Evolutionary conservation across 2,888 invertebrate species (phyloP).

Genomic region (Bombylius discolor): DNA sequence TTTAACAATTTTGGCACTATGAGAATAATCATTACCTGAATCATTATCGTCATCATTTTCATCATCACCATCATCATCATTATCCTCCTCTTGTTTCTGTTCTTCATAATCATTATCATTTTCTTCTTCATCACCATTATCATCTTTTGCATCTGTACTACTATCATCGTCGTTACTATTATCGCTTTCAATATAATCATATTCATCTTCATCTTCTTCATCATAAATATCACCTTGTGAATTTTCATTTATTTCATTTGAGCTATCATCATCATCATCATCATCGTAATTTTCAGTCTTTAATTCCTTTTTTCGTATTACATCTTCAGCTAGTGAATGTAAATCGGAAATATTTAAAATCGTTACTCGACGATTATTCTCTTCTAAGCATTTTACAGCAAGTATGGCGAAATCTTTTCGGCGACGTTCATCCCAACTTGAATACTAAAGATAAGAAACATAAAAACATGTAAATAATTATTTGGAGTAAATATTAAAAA

Average conservation of each 20-base stretch:
- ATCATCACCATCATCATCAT: neutral
- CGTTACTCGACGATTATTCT: conserved; percentile 24
- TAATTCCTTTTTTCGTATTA: neutral
- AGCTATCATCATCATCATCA: conserved; percentile 16
- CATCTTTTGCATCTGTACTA: conserved; percentile 16
- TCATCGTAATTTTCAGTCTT: conserved; percentile 8
- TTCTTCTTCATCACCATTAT: conserved; percentile 3
- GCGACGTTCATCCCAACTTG: conserved; percentile 35
- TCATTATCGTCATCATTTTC: conserved; percentile 9
- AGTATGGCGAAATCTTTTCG: conserved; percentile 30
- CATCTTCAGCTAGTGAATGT: conserved; percentile 4
- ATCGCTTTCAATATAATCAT: conserved; percentile 6
- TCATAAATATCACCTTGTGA: neutral
- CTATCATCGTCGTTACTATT: conserved; percentile 17
- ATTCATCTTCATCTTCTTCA: conserved; percentile 3
- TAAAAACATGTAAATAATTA: neutral
- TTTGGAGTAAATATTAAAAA: neutral
- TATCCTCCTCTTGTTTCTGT: neutral
- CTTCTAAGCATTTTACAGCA: conserved; percentile 26
- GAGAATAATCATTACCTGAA: conserved; percentile 4
- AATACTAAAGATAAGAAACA: conserved; percentile 22
- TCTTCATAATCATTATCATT: conserved; percentile 8
- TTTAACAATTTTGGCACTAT: no score
- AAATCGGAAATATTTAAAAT: conserved; percentile 19
- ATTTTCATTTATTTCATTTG: conserved; percentile 15